Evolutionary conservation across 2,797 vertebrate species (phyloP).

Genomic region (Poliocrania exsul): DNA sequence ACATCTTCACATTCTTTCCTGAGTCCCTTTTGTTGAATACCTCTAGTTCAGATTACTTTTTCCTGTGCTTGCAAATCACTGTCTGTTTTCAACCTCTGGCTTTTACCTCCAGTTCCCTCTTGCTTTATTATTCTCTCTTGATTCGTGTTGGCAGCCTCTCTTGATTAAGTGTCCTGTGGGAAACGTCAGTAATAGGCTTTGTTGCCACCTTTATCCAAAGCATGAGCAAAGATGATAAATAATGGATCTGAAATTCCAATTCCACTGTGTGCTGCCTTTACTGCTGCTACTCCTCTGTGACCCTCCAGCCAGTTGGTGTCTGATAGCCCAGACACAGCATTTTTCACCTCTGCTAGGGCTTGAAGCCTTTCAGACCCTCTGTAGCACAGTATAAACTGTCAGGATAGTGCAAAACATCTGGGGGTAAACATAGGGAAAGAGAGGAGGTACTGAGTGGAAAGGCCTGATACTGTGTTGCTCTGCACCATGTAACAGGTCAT

Average conservation of each 20-base stretch:
- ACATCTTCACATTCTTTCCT: not conserved
- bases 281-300: not conserved
- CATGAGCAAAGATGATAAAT: slow-evolving; percentile 13
- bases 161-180: slow-evolving; percentile 51
- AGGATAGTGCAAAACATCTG: not conserved
- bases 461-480: not conserved
- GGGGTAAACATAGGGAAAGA: accelerated
- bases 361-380: not conserved
- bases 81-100: slow-evolving; percentile 8
- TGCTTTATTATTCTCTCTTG: slow-evolving; percentile 36
- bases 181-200: slow-evolving; percentile 29
- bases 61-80: not conserved
- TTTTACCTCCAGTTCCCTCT: slow-evolving; percentile 17
- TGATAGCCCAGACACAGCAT: not conserved
- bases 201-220: slow-evolving; percentile 39
- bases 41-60: not conserved
- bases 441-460: not conserved
- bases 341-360: not conserved
- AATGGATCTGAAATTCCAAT: not conserved
- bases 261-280: not conserved
- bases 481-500: not conserved
- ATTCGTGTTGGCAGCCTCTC: slow-evolving; percentile 43
- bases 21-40: not conserved
- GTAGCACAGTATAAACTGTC: not conserved
- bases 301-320: not conserved